Conservation (phyloP, 2,113 vertebrate genomes). For the Aspidoscelis tigris region DNA sequence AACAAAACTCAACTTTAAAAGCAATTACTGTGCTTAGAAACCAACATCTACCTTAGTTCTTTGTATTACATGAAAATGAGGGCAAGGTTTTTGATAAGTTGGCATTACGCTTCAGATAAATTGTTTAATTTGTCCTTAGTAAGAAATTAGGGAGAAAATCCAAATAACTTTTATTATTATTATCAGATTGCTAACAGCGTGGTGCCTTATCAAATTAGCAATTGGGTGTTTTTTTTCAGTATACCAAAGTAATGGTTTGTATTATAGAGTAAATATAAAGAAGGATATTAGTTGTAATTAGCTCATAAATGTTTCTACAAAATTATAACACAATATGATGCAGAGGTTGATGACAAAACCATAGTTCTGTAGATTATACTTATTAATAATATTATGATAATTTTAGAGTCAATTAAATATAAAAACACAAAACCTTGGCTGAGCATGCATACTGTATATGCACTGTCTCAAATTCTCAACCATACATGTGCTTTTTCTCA, state of each 20-base stretch:
- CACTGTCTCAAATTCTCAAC: too few species aligned
- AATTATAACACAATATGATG: background rate
- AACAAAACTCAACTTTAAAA: background rate
- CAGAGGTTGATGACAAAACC: background rate
- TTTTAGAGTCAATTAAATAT: background rate
- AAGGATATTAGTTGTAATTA: background rate
- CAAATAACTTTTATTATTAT: background rate
- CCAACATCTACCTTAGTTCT: background rate
- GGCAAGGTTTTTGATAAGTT: background rate
- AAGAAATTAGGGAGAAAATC: constrained; percentile 15
- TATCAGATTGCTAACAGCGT: constrained; percentile 29
- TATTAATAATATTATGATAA: background rate
- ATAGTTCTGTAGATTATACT: background rate
- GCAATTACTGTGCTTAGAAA: background rate
- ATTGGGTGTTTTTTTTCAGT: constrained; percentile 10
- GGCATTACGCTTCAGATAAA: background rate
- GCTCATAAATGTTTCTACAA: background rate
- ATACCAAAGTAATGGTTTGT: constrained; percentile 2
- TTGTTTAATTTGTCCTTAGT: background rate
- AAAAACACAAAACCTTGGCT: background rate
- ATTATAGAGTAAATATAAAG: background rate
- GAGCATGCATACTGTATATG: background rate
- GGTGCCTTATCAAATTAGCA: constrained; percentile 15
- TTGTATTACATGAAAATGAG: background rate
- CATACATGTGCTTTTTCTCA: background rate